phyloP scores from a whole-genome alignment of 2,113 vertebrate species.

The Melanotaenia duboulayi region DNA sequence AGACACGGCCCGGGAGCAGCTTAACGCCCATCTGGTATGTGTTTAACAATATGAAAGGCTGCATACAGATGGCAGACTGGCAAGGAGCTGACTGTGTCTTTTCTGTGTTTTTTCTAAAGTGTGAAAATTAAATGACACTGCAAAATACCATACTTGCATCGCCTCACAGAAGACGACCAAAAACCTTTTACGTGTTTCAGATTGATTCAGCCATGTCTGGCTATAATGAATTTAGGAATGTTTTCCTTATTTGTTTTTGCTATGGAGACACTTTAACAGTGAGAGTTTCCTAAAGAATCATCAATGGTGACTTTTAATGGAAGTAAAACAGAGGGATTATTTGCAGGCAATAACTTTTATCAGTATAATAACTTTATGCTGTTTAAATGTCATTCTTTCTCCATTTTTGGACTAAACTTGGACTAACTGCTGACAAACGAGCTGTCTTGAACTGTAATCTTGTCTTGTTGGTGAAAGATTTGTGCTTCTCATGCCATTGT shows the following conservation, averaged over 20 bases:
- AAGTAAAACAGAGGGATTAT: conserved; percentile 43
- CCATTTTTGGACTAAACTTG: conserved; percentile 50
- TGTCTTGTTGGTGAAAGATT: conserved; percentile 14
- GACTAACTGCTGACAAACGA: conserved; percentile 12
- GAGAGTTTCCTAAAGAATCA: conserved; percentile 8
- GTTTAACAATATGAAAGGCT: conserved; percentile 80
- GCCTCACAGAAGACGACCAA: conserved; percentile 31
- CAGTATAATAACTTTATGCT: conserved; percentile 43
- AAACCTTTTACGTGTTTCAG: conserved; percentile 46
- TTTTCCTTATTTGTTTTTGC: conserved; percentile 48
- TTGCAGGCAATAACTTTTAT: conserved; percentile 41
- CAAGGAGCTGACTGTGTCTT: conserved; percentile 53
- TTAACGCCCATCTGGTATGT: conserved; percentile 96
- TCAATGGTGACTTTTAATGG: conserved; percentile 9
- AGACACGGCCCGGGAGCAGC: conserved; percentile 97
- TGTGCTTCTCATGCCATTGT: conserved; percentile 12
- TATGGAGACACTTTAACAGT: conserved; percentile 40
- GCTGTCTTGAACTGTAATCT: conserved; percentile 19
- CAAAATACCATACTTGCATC: conserved; percentile 51
- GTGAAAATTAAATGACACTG: conserved; percentile 76
- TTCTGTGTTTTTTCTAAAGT: conserved; percentile 74
- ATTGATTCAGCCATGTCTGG: conserved; percentile 55
- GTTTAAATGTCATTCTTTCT: conserved; percentile 49
- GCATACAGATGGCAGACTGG: conserved; percentile 76
- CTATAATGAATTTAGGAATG: conserved; percentile 62